These are phyloP conservation scores for Diuraphis noxia DNA, from an alignment of 1,140 invertebrate species.

Conservation along the genomic window DNA sequence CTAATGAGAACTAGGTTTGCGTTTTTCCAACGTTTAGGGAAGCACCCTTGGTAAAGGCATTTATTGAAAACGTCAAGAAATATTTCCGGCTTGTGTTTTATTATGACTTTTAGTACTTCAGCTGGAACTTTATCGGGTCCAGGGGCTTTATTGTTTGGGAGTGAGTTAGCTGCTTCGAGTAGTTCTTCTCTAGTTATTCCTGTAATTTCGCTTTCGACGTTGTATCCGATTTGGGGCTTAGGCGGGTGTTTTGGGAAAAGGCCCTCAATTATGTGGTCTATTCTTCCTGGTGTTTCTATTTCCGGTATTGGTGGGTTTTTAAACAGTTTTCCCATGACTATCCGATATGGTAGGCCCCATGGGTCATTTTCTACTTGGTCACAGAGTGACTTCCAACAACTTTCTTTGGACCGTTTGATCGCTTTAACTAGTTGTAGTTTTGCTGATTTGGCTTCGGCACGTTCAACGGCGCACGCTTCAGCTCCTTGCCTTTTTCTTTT, in stretches of 20 bases:
- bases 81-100: not conserved
- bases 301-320: not conserved
- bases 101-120: not conserved
- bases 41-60: not conserved
- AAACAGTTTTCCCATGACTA: not conserved
- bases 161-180: not conserved
- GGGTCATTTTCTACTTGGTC: not conserved
- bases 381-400: not conserved
- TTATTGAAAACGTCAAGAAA: not conserved
- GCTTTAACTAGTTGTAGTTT: not conserved
- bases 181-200: not conserved
- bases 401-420: not conserved
- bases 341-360: not conserved
- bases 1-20: not conserved
- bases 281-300: not conserved
- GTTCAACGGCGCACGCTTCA: not conserved
- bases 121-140: not conserved
- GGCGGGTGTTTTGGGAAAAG: not conserved
- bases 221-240: not conserved
- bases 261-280: not conserved
- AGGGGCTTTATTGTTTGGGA: not conserved
- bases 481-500: not conserved
- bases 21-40: not conserved
- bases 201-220: not conserved
- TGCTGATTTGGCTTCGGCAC: not conserved